phyloP scores from a whole-genome alignment of 2,113 vertebrate genomes.

The Melanotaenia duboulayi region DNA sequence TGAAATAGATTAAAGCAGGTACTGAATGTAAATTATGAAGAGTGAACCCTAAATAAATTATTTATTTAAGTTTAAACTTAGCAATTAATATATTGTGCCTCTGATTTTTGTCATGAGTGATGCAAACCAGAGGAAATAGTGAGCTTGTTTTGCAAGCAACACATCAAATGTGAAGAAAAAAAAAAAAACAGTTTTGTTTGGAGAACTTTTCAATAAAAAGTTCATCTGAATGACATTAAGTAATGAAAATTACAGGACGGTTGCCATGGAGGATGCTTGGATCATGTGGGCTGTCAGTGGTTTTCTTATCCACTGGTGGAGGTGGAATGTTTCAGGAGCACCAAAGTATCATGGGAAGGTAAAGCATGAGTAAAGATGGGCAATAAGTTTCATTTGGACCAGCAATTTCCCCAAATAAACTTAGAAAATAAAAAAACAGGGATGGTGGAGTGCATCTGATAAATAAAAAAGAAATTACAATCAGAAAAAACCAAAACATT shows the following conservation, averaged over 20 bases:
- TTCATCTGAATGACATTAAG: not conserved
- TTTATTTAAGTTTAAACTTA: not conserved
- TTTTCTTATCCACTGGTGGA: not conserved
- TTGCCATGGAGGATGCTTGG: not conserved
- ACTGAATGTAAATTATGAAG: not conserved
- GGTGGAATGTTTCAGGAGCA: slow-evolving; percentile 53
- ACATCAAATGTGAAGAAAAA: not conserved
- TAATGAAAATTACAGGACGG: not conserved
- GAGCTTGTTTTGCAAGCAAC: not conserved
- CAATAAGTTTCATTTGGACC: not conserved
- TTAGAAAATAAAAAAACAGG: not conserved
- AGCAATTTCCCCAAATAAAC: not conserved
- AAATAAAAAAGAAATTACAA: not conserved
- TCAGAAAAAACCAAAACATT: no score
- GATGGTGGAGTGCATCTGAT: not conserved
- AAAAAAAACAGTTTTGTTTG: no score
- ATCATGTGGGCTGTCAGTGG: not conserved
- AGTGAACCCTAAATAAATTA: not conserved
- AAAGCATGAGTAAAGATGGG: not conserved
- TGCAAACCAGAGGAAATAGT: not conserved
- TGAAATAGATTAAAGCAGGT: slow-evolving; percentile 10
- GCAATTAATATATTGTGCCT: rapidly evolving
- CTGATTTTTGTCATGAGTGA: not conserved
- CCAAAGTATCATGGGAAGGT: slow-evolving; percentile 9
- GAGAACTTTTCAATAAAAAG: no score